Percentiles rank a stretch among this genome's conserved stretches.
Evolutionary conservation across 1,140 invertebrate species (phyloP).

Genomic region (Cherax destructor): DNA sequence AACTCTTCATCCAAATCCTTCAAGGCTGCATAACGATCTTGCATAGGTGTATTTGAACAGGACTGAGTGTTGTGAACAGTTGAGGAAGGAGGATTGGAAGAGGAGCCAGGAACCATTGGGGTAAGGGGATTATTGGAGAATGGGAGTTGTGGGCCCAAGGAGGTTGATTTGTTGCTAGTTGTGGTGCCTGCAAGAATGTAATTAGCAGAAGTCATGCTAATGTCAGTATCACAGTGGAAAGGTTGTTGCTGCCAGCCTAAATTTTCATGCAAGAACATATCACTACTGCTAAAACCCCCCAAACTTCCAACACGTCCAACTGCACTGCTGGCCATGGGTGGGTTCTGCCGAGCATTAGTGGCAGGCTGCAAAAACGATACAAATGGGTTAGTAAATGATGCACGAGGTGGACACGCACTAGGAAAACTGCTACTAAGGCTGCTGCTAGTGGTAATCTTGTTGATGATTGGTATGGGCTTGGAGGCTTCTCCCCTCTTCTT

Average conservation of each 20-base stretch:
- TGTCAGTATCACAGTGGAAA: slow-evolving; percentile 25
- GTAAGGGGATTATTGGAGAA: slow-evolving; percentile 67
- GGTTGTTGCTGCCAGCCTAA: slow-evolving; percentile 1
- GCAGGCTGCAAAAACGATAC: slow-evolving; percentile 41
- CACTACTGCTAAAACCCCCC: slow-evolving; percentile 17
- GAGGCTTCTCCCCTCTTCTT: slow-evolving; percentile 26
- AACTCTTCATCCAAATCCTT: slow-evolving; percentile 86
- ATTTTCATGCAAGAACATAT: slow-evolving; percentile 49
- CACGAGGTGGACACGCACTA: slow-evolving; percentile 36
- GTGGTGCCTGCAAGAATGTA: slow-evolving; percentile 64
- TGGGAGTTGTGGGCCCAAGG: slow-evolving; percentile 50
- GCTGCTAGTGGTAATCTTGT: slow-evolving; percentile 1
- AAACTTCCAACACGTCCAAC: slow-evolving; percentile 1
- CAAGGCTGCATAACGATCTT: slow-evolving; percentile 87
- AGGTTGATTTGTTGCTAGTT: slow-evolving; percentile 55
- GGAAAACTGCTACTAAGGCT: slow-evolving; percentile 40
- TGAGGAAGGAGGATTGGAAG: slow-evolving; percentile 43
- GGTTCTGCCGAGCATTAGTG: slow-evolving; percentile 36
- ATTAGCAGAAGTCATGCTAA: slow-evolving; percentile 58
- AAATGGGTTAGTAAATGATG: slow-evolving; percentile 54
- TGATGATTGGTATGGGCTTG: slow-evolving; percentile 31
- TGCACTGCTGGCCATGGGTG: not conserved
- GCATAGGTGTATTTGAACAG: slow-evolving; percentile 75
- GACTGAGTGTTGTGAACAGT: slow-evolving; percentile 16
- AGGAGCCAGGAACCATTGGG: slow-evolving; percentile 47